These are phyloP conservation scores for Isaurus tuberculatus DNA, from an alignment of 92 coral and sea anemone genomes.

Conservation along the genomic window DNA sequence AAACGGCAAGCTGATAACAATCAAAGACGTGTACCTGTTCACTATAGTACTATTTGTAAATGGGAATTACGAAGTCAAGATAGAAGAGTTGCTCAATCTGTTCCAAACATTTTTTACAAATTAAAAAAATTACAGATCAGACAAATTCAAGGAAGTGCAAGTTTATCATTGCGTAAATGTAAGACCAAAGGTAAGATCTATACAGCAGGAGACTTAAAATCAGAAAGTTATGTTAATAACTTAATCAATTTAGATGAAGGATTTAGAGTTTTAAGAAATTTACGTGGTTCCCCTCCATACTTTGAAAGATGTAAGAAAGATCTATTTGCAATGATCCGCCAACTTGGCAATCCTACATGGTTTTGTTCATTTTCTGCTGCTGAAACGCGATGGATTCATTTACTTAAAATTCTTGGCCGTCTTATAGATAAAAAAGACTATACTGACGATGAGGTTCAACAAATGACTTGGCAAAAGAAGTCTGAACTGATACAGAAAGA, in stretches of 20 bases:
- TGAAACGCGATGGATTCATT: slow-evolving; percentile 46
- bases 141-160: slow-evolving; percentile 63
- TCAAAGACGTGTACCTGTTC: slow-evolving; percentile 44
- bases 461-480: slow-evolving; percentile 48
- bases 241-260: slow-evolving; percentile 39
- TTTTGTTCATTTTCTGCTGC: slow-evolving; percentile 22
- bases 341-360: slow-evolving; percentile 25
- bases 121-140: slow-evolving; percentile 60
- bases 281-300: slow-evolving; percentile 25
- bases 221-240: slow-evolving; percentile 20
- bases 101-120: slow-evolving; percentile 60
- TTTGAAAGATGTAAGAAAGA: slow-evolving; percentile 41
- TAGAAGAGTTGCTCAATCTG: slow-evolving; percentile 65
- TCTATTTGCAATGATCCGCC: slow-evolving; percentile 27
- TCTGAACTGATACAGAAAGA: slow-evolving; percentile 37
- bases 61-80: slow-evolving; percentile 62
- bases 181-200: slow-evolving; percentile 22
- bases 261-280: slow-evolving; percentile 27
- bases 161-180: slow-evolving; percentile 26
- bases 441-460: slow-evolving; percentile 31
- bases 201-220: slow-evolving; percentile 17
- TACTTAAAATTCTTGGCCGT: slow-evolving; percentile 45
- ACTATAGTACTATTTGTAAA: slow-evolving; percentile 58
- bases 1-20: slow-evolving; percentile 24
- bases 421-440: slow-evolving; percentile 18